Evolutionary conservation across 2,797 vertebrate species (phyloP).

Genomic region (Furcifer pardalis): DNA sequence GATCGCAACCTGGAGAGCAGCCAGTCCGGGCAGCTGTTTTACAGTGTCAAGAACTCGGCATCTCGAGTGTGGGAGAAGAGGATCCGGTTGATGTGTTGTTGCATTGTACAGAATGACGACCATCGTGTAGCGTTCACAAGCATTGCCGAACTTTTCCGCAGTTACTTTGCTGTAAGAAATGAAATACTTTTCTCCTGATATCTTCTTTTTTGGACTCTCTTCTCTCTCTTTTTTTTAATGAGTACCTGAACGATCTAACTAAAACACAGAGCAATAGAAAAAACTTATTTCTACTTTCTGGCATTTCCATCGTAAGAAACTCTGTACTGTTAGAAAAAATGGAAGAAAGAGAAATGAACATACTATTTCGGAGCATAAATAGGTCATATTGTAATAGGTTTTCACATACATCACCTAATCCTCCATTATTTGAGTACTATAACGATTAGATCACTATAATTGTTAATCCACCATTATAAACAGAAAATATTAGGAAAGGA

Average conservation of each 20-base stretch:
- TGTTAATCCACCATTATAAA: too few species aligned
- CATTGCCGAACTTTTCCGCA: conserved; percentile 87
- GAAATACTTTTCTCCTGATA: not conserved
- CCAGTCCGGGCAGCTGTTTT: conserved; percentile 85
- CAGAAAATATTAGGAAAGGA: too few species aligned
- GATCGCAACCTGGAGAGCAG: conserved; percentile 83
- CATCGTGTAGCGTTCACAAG: conserved; percentile 90
- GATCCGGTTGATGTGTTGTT: conserved; percentile 91
- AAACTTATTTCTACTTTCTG: too few species aligned
- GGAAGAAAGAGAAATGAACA: too few species aligned
- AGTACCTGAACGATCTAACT: not conserved
- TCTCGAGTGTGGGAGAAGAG: conserved; percentile 91
- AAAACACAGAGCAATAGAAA: too few species aligned
- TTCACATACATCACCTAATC: not conserved
- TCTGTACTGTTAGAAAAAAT: not conserved
- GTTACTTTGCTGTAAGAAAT: conserved; percentile 88
- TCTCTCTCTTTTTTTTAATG: not conserved
- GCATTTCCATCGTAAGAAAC: not conserved
- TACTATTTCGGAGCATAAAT: not conserved
- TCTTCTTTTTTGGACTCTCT: not conserved
- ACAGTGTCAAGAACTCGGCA: conserved; percentile 86
- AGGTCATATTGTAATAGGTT: not conserved
- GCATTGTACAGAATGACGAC: conserved; percentile 89
- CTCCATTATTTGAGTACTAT: too few species aligned
- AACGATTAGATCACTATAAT: too few species aligned